These are phyloP conservation scores for Danionella dracula DNA, from an alignment of 2,797 vertebrate genomes.

Conservation along the genomic window DNA sequence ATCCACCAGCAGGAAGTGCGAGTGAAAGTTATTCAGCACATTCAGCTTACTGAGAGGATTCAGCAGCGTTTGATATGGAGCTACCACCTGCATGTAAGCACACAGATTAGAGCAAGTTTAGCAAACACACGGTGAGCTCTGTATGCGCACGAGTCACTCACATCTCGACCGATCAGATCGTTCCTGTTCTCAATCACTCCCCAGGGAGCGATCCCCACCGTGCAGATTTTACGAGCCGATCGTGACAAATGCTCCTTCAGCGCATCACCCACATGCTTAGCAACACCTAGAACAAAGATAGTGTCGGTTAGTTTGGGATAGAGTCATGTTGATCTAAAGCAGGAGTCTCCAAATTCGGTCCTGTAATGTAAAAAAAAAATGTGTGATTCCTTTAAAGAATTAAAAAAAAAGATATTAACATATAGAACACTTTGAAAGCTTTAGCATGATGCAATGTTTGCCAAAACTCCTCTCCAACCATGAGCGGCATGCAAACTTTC, in stretches of 20 bases:
- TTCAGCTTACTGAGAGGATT: conserved; percentile 97
- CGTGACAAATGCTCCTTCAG: conserved; percentile 92
- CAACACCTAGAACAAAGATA: conserved; percentile 76
- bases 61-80: conserved; percentile 93
- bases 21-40: conserved; percentile 95
- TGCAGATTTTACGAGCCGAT: conserved; percentile 97
- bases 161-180: conserved; percentile 96
- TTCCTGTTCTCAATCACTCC: conserved; percentile 98
- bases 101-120: no score
- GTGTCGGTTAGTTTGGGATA: no score
- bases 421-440: no score
- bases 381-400: no score
- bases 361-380: no score
- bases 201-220: conserved; percentile 95
- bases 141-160: conserved; percentile 61
- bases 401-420: no score
- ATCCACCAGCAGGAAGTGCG: conserved; percentile 97
- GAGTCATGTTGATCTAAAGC: no score
- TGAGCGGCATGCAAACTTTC: no score
- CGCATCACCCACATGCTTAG: conserved; percentile 96
- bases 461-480: no score
- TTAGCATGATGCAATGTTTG: no score
- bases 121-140: no score
- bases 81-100: conserved; percentile 76
- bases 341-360: no score